Conservation (phyloP, 2,797 vertebrate genomes). For the Poecilia wingei region DNA sequence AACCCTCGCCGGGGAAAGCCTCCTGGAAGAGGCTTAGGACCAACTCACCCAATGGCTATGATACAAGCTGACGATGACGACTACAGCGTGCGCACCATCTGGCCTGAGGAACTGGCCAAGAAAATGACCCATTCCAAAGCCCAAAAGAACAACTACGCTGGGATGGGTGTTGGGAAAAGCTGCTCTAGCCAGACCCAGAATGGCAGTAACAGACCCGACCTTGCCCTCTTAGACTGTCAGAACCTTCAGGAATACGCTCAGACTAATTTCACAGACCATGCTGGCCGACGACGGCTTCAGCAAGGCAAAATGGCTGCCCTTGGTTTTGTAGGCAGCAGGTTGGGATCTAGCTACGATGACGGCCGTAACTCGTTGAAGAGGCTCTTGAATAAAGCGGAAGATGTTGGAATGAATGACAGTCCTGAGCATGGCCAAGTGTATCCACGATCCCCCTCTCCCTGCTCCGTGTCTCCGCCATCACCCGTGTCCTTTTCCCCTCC, state of each 20-base stretch:
- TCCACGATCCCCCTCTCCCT: conserved; percentile 73
- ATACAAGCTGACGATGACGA: conserved; percentile 83
- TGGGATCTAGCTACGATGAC: conserved; percentile 69
- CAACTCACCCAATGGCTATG: conserved; percentile 61
- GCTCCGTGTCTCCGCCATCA: conserved; percentile 73
- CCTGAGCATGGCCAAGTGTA: conserved; percentile 66
- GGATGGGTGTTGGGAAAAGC: conserved; percentile 69
- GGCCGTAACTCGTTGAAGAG: conserved; percentile 80
- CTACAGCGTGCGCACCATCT: conserved; percentile 87
- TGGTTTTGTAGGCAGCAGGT: conserved; percentile 80
- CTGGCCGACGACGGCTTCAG: conserved; percentile 80
- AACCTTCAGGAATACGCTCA: conserved; percentile 80
- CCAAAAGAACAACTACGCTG: conserved; percentile 78
- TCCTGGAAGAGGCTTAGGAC: conserved; percentile 68
- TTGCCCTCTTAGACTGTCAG: conserved; percentile 80
- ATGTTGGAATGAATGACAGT: conserved; percentile 62
- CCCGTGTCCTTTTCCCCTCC: conserved; percentile 82
- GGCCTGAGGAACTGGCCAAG: conserved; percentile 86
- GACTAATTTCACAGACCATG: conserved; percentile 75
- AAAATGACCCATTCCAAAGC: conserved; percentile 85
- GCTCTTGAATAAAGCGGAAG: conserved; percentile 77
- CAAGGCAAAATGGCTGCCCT: conserved; percentile 85
- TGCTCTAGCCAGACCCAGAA: conserved; percentile 66
- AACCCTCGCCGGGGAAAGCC: conserved; percentile 82
- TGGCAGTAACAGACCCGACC: conserved; percentile 67